These are phyloP conservation scores for Buathra laborator DNA, from an alignment of 2,888 invertebrate species.

Conservation along the genomic window DNA sequence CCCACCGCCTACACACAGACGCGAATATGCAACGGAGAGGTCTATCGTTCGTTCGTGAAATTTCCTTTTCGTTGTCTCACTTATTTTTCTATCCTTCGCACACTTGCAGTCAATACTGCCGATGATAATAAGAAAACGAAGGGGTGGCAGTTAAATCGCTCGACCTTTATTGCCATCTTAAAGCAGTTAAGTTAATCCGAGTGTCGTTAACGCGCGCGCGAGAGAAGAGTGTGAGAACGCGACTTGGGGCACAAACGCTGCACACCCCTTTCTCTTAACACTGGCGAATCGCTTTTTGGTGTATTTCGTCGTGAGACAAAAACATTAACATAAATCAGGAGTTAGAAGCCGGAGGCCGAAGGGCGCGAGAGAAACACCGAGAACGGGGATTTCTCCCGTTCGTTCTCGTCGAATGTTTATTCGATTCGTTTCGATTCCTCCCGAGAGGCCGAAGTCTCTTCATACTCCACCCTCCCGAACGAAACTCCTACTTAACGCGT, in stretches of 20 bases:
- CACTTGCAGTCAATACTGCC: conserved; percentile 37
- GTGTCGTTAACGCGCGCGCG: conserved; percentile 73
- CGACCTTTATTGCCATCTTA: conserved; percentile 84
- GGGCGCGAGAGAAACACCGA: conserved; percentile 73
- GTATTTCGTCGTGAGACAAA: conserved; percentile 84
- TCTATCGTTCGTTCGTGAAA: conserved; percentile 39
- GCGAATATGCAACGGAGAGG: conserved; percentile 52
- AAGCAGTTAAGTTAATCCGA: conserved; percentile 84
- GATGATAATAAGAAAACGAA: conserved; percentile 74
- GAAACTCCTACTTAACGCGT: conserved; percentile 56
- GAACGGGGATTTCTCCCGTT: conserved; percentile 64
- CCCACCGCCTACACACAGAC: conserved; percentile 28
- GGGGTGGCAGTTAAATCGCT: conserved; percentile 83
- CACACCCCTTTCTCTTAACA: conserved; percentile 47
- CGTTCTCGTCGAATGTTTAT: conserved; percentile 80
- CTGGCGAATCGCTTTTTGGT: conserved; percentile 82
- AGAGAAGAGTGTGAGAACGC: conserved; percentile 70
- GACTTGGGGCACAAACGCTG: conserved; percentile 51
- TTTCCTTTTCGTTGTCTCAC: conserved; percentile 48
- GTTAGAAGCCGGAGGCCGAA: conserved; percentile 71
- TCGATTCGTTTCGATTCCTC: conserved; percentile 79
- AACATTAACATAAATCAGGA: conserved; percentile 85
- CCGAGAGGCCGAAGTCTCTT: conserved; percentile 29
- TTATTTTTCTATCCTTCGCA: conserved; percentile 39
- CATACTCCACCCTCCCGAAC: conserved; percentile 18